Evolutionary conservation across 2,113 vertebrate genomes (phyloP).

Genomic region (Beaufortia kweichowensis): DNA sequence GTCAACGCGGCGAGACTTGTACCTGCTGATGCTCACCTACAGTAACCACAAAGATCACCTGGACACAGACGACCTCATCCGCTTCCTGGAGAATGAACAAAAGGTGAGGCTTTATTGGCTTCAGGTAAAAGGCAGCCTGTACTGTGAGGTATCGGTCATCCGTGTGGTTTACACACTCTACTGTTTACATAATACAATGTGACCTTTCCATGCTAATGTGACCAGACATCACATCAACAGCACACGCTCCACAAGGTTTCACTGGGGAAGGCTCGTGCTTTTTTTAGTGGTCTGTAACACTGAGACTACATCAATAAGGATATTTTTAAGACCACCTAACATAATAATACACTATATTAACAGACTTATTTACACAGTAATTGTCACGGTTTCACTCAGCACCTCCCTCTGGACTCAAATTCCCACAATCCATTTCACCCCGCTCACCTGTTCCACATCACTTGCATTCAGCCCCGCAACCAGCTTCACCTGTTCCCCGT

Average conservation of each 20-base stretch:
- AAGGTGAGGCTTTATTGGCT: slow-evolving; percentile 75
- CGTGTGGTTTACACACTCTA: not conserved
- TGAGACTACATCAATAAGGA: not conserved
- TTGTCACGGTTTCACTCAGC: no score
- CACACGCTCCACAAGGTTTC: not conserved
- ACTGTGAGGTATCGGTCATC: not conserved
- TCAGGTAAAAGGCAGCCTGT: not conserved
- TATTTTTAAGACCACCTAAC: not conserved
- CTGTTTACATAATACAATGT: slow-evolving; percentile 17
- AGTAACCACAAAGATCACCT: slow-evolving; percentile 95
- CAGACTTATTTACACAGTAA: no score
- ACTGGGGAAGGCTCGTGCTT: not conserved
- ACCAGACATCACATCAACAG: not conserved
- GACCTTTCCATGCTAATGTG: slow-evolving; percentile 1
- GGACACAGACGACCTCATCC: slow-evolving; percentile 78
- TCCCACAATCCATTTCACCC: no score
- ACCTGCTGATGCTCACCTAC: slow-evolving; percentile 95
- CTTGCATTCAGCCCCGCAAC: no score
- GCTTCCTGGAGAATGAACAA: slow-evolving; percentile 89
- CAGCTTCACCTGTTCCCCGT: no score
- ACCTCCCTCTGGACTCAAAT: no score
- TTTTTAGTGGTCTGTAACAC: not conserved
- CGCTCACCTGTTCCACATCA: no score
- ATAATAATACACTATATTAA: not conserved
- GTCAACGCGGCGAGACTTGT: slow-evolving; percentile 93